Percentiles rank a stretch among this genome's conserved stretches.
Evolutionary conservation across 2,113 vertebrate species (phyloP).

Genomic region (Microcebus jonahi): DNA sequence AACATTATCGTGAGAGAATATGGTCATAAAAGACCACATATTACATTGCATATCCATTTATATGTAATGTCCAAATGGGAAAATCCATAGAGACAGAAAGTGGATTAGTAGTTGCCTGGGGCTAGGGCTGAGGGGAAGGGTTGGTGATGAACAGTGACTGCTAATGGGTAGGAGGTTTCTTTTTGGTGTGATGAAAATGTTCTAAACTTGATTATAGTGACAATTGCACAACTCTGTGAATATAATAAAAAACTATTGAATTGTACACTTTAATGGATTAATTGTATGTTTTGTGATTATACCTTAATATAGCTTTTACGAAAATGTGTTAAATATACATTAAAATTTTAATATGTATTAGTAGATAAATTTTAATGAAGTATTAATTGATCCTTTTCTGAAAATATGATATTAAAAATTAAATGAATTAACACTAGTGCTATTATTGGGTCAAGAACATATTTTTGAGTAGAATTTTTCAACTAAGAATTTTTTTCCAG

Average conservation of each 20-base stretch:
- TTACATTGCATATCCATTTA: not conserved
- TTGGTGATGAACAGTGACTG: not conserved
- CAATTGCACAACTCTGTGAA: not conserved
- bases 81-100: not conserved
- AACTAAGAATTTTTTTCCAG: not conserved
- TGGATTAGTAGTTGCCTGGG: not conserved
- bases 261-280: not conserved
- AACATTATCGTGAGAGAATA: not conserved
- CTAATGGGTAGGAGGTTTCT: not conserved
- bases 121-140: not conserved
- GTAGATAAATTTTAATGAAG: constrained; percentile 11
- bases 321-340: constrained; percentile 6
- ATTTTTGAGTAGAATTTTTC: not conserved
- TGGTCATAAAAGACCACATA: not conserved
- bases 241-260: constrained; percentile 29
- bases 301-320: not conserved
- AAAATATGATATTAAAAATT: constrained; percentile 9
- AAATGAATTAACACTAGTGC: not conserved
- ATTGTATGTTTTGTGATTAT: constrained; percentile 18
- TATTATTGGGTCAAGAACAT: not conserved
- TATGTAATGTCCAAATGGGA: not conserved
- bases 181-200: not conserved
- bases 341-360: not conserved
- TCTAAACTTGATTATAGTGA: not conserved
- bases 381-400: constrained; percentile 1